Evolutionary conservation across 2,113 vertebrate species (phyloP), one percentile per base, ranked within the genome.

Genomic region (Lethenteron reissneri): DNA sequence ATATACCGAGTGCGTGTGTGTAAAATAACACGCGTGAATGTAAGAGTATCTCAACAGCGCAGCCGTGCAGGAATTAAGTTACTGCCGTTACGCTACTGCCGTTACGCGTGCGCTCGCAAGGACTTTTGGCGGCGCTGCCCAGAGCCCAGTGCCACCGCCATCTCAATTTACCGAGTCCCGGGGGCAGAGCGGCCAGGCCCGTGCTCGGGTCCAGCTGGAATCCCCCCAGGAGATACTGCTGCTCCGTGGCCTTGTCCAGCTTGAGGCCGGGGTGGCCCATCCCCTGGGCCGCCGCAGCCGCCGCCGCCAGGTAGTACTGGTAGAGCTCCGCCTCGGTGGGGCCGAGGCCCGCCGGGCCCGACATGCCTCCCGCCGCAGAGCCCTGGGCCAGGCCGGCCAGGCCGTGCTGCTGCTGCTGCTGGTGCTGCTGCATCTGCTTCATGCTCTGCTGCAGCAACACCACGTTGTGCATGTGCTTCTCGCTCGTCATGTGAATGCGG

Each of bases 391-490:
- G 41, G 41, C 41, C 41, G 41, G 41, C 41, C 41, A 41, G 41
- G 41, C 41, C 5, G 41, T 41, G 41, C 41, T 41, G 41, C 41
- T 41, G 41, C 41, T 41, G 41, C 41, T 41, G 85, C 74, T 88
- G 84, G 72, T 80, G 85, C 71, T 96, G 92, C 70, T 95, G 92
- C 74, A 90, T 89, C 73, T 96, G 94, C 71, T 86, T 87, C 84
- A 97, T 86, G 57, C 95, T 97, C 79, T 99, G 94, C 81, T 99
- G 94, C 72, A 99, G 85, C 25, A 99, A 81, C 90, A 97, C 84
- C 90, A 96, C 95, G 75, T 99, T 99, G 77, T 99, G 94, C 91
- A 99, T 99, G 84, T 99, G 94, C 83, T 99, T 99, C 84, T 99
- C 94, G 70, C 94, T 99, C 76, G 92, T 99, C 94, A 99, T 99